Conservation (phyloP, 2,888 invertebrate genomes). For the Teleiodes luculella region DNA sequence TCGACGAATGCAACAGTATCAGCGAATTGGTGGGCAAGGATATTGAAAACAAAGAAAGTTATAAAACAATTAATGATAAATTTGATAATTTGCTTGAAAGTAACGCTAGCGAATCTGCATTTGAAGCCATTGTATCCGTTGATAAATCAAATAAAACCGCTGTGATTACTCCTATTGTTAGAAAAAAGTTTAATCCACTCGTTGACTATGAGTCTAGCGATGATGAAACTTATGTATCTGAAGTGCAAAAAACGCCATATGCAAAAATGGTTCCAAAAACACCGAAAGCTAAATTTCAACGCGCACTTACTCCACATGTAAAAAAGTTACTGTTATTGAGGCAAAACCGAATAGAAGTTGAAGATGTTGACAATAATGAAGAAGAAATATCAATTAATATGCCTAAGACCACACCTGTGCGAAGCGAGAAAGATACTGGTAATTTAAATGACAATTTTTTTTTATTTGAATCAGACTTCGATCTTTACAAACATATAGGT, state of each 20-base stretch:
- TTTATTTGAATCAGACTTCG: background rate
- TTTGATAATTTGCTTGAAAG: constrained; percentile 58
- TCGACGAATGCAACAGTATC: constrained; percentile 60
- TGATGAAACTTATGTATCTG: constrained; percentile 38
- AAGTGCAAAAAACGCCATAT: constrained; percentile 41
- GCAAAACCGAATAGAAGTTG: constrained; percentile 53
- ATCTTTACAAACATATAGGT: too few species aligned
- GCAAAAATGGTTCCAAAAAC: constrained; percentile 48
- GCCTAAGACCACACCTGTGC: constrained; percentile 45
- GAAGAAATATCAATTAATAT: constrained; percentile 34
- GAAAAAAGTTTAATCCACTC: constrained; percentile 44
- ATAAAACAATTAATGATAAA: constrained; percentile 47
- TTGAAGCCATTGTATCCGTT: constrained; percentile 53
- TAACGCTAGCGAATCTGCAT: constrained; percentile 43
- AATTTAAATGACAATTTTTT: background rate
- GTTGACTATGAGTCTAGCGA: constrained; percentile 69
- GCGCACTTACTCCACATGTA: constrained; percentile 59
- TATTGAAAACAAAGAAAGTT: constrained; percentile 26
- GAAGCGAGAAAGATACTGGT: constrained; percentile 42
- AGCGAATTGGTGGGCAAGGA: constrained; percentile 52
- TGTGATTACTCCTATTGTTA: constrained; percentile 60
- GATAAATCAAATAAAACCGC: constrained; percentile 60
- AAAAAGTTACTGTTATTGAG: constrained; percentile 53
- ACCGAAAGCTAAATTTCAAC: constrained; percentile 46
- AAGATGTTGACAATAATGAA: constrained; percentile 38